Evolutionary conservation across 2,888 invertebrate species (phyloP).

Genomic region (Campopleginae sp.): DNA sequence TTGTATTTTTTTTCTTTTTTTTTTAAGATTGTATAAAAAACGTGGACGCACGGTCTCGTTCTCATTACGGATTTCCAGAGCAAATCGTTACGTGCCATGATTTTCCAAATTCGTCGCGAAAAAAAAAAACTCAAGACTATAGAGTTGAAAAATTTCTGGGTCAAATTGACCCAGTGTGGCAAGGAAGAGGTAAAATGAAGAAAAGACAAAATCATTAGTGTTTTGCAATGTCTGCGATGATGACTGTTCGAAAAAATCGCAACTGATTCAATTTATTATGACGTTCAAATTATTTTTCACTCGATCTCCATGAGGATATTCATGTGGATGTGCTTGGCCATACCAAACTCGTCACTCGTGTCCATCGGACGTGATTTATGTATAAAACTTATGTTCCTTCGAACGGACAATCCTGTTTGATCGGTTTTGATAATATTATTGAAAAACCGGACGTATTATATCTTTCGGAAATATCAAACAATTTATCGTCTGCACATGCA

Average conservation of each 20-base stretch:
- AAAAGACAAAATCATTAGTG: background rate
- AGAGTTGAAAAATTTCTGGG: too few relatives aligned
- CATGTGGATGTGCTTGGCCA: background rate
- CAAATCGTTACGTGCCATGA: background rate
- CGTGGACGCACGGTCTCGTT: background rate
- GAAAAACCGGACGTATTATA: conserved; percentile 47
- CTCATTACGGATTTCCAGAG: background rate
- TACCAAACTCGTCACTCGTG: background rate
- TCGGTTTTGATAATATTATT: conserved; percentile 50
- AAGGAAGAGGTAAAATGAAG: background rate
- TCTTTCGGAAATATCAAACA: conserved; percentile 38
- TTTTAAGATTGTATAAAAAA: background rate
- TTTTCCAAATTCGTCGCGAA: background rate
- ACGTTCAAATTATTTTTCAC: background rate
- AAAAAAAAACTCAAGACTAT: too few relatives aligned
- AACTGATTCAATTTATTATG: background rate
- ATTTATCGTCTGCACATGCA: background rate
- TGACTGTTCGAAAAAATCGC: background rate
- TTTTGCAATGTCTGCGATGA: background rate
- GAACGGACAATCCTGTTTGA: conserved; percentile 55
- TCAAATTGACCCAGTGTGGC: background rate
- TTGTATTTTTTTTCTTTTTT: background rate
- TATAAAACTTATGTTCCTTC: conserved; percentile 18
- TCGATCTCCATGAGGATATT: background rate
- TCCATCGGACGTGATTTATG: conserved; percentile 23